Conservation (phyloP, 2,888 invertebrate species). For the Carpatolechia fugitivella region DNA sequence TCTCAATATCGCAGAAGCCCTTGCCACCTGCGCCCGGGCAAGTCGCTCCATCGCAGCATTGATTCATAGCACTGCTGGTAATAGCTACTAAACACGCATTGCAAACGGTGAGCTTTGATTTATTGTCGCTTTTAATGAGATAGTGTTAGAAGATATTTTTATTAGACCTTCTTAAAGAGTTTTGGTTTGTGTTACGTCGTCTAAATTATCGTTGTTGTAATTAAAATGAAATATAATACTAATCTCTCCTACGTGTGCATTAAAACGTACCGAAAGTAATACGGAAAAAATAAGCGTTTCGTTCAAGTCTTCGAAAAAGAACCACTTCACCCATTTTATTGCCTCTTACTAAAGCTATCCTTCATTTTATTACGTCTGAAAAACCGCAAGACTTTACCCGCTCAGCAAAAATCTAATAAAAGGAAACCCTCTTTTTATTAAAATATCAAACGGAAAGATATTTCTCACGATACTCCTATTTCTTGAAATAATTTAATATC, state of each 20-base stretch:
- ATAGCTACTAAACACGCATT: neutral
- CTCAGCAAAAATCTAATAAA: conserved; percentile 4
- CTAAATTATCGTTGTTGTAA: neutral
- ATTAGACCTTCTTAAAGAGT: no score
- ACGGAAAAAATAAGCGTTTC: no score
- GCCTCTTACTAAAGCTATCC: neutral
- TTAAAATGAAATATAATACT: no score
- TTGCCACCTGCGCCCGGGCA: conserved; percentile 44
- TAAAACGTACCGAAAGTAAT: no score
- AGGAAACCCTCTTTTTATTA: conserved; percentile 1
- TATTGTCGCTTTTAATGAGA: neutral
- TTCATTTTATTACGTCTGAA: conserved; percentile 3
- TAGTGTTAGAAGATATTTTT: neutral
- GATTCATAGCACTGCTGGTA: neutral
- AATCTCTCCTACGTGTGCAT: no score
- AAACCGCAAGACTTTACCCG: conserved; percentile 1
- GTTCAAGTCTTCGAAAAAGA: neutral
- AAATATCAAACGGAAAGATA: neutral
- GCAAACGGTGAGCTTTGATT: neutral
- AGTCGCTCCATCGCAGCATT: neutral
- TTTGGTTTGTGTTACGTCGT: neutral
- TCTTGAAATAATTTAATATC: neutral
- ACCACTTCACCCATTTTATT: neutral
- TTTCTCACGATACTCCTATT: neutral
- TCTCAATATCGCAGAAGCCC: conserved; percentile 60